Evolutionary conservation across 2,113 vertebrate species (phyloP).

Genomic region (Rousettus leschenaultii): DNA sequence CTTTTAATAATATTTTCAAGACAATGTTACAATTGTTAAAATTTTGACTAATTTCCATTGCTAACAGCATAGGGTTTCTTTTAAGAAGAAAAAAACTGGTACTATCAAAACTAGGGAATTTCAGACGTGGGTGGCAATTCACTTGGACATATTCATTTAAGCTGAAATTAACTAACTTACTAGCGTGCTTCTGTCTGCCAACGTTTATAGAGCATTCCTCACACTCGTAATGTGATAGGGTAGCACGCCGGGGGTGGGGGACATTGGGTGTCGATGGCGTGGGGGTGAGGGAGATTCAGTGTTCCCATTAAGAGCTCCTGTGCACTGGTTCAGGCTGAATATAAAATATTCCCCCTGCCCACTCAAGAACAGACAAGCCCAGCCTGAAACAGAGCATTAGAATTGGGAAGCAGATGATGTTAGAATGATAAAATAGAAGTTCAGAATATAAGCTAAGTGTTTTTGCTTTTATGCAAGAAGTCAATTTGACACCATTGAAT

Average conservation of each 20-base stretch:
- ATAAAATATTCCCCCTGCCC: neutral
- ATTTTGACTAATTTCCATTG: constrained; percentile 43
- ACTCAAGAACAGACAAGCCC: neutral
- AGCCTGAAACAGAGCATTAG: neutral
- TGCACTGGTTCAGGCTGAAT: too few relatives aligned
- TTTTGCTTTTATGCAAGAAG: constrained; percentile 15
- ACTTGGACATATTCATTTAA: constrained; percentile 5
- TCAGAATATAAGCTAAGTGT: neutral
- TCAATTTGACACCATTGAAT: neutral
- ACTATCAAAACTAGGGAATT: constrained; percentile 54
- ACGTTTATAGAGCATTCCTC: neutral
- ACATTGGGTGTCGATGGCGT: accelerated
- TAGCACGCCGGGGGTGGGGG: neutral
- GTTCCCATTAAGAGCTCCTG: neutral
- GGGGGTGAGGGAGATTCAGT: neutral
- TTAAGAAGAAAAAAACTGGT: neutral
- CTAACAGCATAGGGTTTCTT: constrained; percentile 35
- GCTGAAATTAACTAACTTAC: constrained; percentile 1
- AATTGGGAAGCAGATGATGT: neutral
- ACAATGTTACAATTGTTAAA: constrained; percentile 45
- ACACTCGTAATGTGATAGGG: neutral
- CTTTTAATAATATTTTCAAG: constrained; percentile 27
- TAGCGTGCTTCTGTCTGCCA: constrained; percentile 12
- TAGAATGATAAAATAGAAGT: neutral
- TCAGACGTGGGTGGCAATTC: constrained; percentile 55